Base-by-base conservation (phyloP, 2,888 invertebrate species). In the Drosophila atripex region DNA sequence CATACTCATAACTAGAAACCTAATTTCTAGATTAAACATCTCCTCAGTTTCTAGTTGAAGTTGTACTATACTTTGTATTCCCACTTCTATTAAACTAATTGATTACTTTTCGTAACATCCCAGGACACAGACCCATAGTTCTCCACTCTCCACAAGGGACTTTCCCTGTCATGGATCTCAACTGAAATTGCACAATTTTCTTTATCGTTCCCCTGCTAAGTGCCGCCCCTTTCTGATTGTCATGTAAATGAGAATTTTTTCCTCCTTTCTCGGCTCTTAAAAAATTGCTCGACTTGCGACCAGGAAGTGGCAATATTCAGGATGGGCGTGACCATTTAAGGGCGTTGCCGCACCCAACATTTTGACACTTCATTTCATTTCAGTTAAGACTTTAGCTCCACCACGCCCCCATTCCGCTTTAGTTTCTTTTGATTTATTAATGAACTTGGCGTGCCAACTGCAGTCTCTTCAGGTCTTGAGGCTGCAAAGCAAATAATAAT, bases 331-430 rank as follows among this genome's bases (percentile, higher is more conserved):
- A 49, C 41, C 21, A 5, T 35, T 6, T 28, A 39, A 32, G 55
- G 69, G 50, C 65, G 21, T 53, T 43, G 61, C 72, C 73, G 49
- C 70, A 57, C 72, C 70, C 71, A 69, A 47, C 71, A 47, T 77
- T 79, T 77, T 80, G 84, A 80, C 80, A 80, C 84, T 78, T 72
- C 74, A 83, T 80, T 80, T 78, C 74, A 78, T 71, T 77, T 73
- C 49, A 68, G 59, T 73, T 64, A 65, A 60, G 64, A 63, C 59
- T 75, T 71, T 52, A 61, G 39, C 16, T 23, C 39, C 21, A 52
- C 47, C 21, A 35, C 66, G 51, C 51, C 47, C 43, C 49, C 28
- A 3, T 45, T 53, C 30, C 5, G 32, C 43, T 28, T 1, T 35
- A 28, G 54, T 28, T 6, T 21, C 21, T 46, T 46, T 39, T 70